A percentile compares a stretch with the other conserved stretches of the same genome.
These are phyloP conservation scores for Theonella swinhoei DNA, from an alignment of 37 sponge, comb jelly and placozoan genomes.

Conservation along the genomic window DNA sequence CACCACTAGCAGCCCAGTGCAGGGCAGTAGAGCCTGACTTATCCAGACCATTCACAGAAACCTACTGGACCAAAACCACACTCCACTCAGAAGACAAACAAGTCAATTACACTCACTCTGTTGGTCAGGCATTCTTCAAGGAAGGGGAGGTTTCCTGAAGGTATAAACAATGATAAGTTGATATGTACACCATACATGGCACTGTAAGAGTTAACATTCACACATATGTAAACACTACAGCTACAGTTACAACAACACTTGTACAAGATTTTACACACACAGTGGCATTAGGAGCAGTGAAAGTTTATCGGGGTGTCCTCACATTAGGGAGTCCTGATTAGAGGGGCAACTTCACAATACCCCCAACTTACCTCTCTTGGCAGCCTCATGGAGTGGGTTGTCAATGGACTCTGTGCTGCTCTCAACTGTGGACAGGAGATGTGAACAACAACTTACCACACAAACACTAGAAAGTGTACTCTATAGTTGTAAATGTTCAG, in stretches of 20 bases:
- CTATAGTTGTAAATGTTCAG: too few species aligned
- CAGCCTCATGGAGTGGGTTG: slow-evolving; percentile 97
- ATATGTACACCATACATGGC: too few species aligned
- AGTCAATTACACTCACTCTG: slow-evolving; percentile 36
- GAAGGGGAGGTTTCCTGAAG: slow-evolving; percentile 86
- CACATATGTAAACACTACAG: neutral
- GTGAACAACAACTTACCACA: too few species aligned
- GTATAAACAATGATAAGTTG: too few species aligned
- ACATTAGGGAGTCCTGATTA: too few species aligned
- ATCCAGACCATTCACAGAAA: slow-evolving; percentile 97
- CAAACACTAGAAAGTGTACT: too few species aligned
- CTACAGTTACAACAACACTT: too few species aligned
- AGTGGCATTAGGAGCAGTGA: too few species aligned
- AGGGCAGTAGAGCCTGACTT: slow-evolving; percentile 98
- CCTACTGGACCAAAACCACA: slow-evolving; percentile 25
- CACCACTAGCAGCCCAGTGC: slow-evolving; percentile 98
- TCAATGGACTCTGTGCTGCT: slow-evolving; percentile 86
- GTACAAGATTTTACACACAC: too few species aligned
- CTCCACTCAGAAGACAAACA: neutral
- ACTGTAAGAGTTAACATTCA: neutral
- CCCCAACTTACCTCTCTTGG: slow-evolving; percentile 81
- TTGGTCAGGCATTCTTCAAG: slow-evolving; percentile 89
- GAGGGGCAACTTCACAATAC: too few species aligned
- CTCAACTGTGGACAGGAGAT: slow-evolving; percentile 64
- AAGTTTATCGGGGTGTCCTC: too few species aligned